phyloP scores from a whole-genome alignment of 2,888 invertebrate genomes.

The Acanthopleura granulata region DNA sequence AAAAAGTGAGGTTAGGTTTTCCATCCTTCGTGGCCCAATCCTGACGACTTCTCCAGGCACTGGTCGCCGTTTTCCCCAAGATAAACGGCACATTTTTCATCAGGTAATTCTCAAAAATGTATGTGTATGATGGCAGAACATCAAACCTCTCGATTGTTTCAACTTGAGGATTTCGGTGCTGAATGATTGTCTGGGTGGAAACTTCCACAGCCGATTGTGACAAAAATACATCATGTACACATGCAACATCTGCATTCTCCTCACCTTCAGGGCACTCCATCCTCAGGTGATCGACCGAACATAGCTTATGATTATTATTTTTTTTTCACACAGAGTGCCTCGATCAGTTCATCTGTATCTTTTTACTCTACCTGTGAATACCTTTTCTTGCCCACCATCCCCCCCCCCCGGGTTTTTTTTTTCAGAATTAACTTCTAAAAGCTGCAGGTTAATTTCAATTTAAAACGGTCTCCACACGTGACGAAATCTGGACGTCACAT shows the following conservation, averaged over 20 bases:
- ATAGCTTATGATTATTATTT: too few species aligned
- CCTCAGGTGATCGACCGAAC: neutral
- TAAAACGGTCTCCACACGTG: too few species aligned
- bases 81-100: slow-evolving; percentile 61
- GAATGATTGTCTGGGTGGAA: neutral
- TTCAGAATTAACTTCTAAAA: too few species aligned
- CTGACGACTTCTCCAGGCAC: slow-evolving; percentile 49
- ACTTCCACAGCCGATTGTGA: neutral
- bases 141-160: neutral
- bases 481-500: too few species aligned
- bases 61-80: slow-evolving; percentile 45
- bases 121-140: slow-evolving; percentile 35
- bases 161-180: neutral
- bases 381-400: too few species aligned
- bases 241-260: neutral
- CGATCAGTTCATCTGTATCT: too few species aligned
- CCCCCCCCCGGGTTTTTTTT: too few species aligned
- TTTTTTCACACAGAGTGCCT: too few species aligned
- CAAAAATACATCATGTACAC: neutral
- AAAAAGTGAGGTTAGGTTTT: slow-evolving; percentile 48
- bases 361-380: too few species aligned
- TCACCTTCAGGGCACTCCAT: neutral
- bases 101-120: slow-evolving; percentile 53
- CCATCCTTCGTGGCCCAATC: slow-evolving; percentile 51
- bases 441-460: too few species aligned